Percentiles rank a stretch among this genome's conserved stretches.
phyloP scores from a whole-genome alignment of 2,113 vertebrate species.

The Nanger granti region DNA sequence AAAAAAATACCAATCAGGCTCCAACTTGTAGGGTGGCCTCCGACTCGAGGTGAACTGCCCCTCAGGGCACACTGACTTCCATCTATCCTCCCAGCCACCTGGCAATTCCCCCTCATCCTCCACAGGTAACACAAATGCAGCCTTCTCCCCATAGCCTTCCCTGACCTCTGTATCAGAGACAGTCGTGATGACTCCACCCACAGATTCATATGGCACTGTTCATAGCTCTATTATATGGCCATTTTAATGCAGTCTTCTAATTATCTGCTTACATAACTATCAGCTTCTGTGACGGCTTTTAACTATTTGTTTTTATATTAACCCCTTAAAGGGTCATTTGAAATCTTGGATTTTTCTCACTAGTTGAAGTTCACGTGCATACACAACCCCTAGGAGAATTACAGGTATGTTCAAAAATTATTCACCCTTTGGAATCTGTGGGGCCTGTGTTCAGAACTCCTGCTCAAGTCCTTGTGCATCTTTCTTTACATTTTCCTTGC shows the following conservation, averaged over 20 bases:
- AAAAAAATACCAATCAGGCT: conserved; percentile 43
- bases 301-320: neutral
- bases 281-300: neutral
- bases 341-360: neutral
- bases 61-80: neutral
- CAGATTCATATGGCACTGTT: neutral
- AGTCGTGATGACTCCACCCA: neutral
- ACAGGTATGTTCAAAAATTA: neutral
- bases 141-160: neutral
- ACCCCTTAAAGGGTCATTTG: neutral
- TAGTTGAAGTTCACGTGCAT: neutral
- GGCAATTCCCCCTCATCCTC: neutral
- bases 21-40: conserved; percentile 25
- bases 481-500: neutral
- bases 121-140: neutral
- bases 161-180: neutral
- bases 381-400: neutral
- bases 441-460: neutral
- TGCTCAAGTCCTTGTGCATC: neutral
- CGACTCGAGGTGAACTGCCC: neutral
- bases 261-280: neutral
- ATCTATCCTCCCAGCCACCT: neutral
- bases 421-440: neutral
- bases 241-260: neutral
- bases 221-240: neutral